phyloP scores from a whole-genome alignment of 2,888 invertebrate species.

The Nebria salina region DNA sequence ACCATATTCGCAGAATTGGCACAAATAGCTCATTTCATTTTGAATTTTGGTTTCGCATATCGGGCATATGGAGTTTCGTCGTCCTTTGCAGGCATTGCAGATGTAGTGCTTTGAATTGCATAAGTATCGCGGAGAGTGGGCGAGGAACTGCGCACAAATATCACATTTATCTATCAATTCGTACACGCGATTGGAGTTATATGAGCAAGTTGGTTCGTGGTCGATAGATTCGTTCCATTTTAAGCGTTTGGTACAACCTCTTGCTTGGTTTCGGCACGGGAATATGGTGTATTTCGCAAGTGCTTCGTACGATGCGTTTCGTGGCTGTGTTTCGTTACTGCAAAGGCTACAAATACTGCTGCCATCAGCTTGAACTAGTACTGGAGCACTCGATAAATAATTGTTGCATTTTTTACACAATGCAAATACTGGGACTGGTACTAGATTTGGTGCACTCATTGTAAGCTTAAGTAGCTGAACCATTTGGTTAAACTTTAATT shows the following conservation, averaged over 20 bases:
- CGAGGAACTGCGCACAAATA: constrained; percentile 21
- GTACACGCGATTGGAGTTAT: constrained; percentile 40
- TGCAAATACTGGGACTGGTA: constrained; percentile 51
- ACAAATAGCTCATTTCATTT: constrained; percentile 25
- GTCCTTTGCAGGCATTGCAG: constrained; percentile 15
- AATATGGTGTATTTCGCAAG: constrained; percentile 57
- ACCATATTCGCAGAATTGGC: constrained; percentile 22
- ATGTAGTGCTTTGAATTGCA: constrained; percentile 26
- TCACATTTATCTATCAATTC: constrained; percentile 15
- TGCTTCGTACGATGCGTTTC: constrained; percentile 57
- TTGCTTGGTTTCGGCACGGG: constrained; percentile 57
- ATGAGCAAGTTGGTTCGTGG: constrained; percentile 58
- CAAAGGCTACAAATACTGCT: constrained; percentile 59
- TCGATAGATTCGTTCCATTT: constrained; percentile 55
- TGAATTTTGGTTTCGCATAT: constrained; percentile 32
- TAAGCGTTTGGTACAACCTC: constrained; percentile 55
- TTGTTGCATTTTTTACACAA: constrained; percentile 56
- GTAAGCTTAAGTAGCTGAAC: background rate
- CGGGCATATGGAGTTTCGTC: constrained; percentile 10
- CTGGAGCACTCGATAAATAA: constrained; percentile 58
- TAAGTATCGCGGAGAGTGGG: constrained; percentile 19
- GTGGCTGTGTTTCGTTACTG: constrained; percentile 51
- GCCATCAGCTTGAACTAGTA: constrained; percentile 56
- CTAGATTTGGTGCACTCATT: constrained; percentile 49
- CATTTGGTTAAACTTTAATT: background rate